These are phyloP conservation scores for Apodemia zela DNA, from an alignment of 2,888 invertebrate species.

Conservation along the genomic window DNA sequence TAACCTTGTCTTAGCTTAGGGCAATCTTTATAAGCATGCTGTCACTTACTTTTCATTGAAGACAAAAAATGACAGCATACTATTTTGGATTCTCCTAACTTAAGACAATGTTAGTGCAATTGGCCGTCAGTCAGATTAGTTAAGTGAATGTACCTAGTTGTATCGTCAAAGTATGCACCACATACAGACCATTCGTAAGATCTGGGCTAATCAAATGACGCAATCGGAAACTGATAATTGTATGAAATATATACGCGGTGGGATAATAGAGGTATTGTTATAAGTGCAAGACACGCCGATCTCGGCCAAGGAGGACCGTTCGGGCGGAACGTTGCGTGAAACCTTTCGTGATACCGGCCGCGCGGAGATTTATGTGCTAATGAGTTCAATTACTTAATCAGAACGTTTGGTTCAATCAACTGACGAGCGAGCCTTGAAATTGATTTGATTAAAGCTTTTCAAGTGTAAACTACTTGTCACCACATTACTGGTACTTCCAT, in stretches of 20 bases:
- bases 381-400: not conserved
- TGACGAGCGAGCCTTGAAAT: not conserved
- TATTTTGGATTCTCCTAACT: no score
- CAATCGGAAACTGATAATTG: constrained; percentile 28
- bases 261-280: constrained; percentile 36
- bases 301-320: constrained; percentile 48
- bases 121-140: no score
- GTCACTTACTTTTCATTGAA: no score
- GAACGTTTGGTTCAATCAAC: not conserved
- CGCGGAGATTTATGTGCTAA: not conserved
- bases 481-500: no score
- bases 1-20: no score
- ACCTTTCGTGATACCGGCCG: not conserved
- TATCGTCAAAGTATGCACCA: not conserved
- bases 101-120: no score
- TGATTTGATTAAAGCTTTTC: no score
- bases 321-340: constrained; percentile 13
- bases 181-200: not conserved
- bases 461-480: no score
- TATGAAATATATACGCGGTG: constrained; percentile 28
- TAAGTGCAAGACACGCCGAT: constrained; percentile 31
- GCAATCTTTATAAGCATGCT: no score
- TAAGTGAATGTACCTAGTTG: no score
- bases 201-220: constrained; percentile 24
- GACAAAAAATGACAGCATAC: no score